Base-by-base conservation (phyloP, 92 coral and sea anemone species). In the Bergia puertoricense region DNA sequence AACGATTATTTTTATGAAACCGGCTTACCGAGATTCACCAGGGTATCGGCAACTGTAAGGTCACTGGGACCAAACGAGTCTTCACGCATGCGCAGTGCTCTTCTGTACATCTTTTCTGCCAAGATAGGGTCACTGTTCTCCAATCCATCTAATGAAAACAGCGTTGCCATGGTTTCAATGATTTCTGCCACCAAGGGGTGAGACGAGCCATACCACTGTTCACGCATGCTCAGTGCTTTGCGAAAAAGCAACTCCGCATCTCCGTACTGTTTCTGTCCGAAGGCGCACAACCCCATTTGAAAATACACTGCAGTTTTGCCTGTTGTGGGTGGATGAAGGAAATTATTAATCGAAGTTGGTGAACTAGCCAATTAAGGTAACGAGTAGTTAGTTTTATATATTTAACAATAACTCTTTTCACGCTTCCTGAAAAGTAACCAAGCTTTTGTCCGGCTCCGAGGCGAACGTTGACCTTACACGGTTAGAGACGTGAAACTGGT, bases 131-230 rank as follows among this genome's bases (percentile, higher is more conserved):
- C 95, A 71, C 86, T 91, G 39, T 88, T 91, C 80, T 91, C 94
- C 3, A 79, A 57, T 18, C 85, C 92, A 83, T 94, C 94, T 66
- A 88, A 88, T 80, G 92, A 91, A 68, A 87, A 77, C 85, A 90
- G 93, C 81, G 96, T 95, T 69, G 98, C 98, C 92, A 97, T 76
- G 39, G 92, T 93, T 78, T 95, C 98, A 51, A 91, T 88, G 65
- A 97, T 89, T 84, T 93, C 93, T 8, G 99, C 99, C 46, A 97
- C 94, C 85, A 87, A 56, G 30, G 98, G 99, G 84, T 97, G 98
- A 8, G 98, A 94, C 9, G 90, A 89, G 15, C 99, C 99, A 82
- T 86, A 94, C 99, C 99, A 97, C 85, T 88, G 86, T 80, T 90
- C 92, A 86, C 95, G 92, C 93, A 92, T 94, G 91, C 56, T 84